A percentile compares a stretch with the other conserved stretches of the same genome.
Evolutionary conservation across 2,888 invertebrate genomes (phyloP).

Genomic region (Torymus auratus): DNA sequence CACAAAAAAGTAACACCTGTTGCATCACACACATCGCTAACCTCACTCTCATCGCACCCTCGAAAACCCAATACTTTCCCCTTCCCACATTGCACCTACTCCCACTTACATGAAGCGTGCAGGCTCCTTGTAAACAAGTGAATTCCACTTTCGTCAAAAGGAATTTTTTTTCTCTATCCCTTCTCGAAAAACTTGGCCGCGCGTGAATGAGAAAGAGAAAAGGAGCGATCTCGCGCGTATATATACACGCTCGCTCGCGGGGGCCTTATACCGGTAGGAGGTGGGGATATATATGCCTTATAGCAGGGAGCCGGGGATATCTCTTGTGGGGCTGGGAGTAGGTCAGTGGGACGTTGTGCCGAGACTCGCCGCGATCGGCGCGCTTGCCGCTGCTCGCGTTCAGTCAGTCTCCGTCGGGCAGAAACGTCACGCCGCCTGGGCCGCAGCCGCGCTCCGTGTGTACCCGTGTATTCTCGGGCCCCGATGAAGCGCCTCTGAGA

Average conservation of each 20-base stretch:
- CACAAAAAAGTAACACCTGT: no score
- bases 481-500: constrained; percentile 67
- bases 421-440: constrained; percentile 71
- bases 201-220: constrained; percentile 47
- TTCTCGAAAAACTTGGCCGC: constrained; percentile 54
- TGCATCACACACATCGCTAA: no score
- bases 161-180: constrained; percentile 52
- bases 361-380: constrained; percentile 62
- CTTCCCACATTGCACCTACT: no score
- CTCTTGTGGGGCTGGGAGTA: constrained; percentile 67
- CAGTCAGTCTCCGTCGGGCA: constrained; percentile 76
- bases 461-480: constrained; percentile 55
- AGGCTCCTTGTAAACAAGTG: constrained; percentile 38
- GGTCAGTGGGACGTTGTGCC: constrained; percentile 75
- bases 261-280: background rate
- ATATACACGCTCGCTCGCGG: background rate
- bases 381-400: constrained; percentile 63
- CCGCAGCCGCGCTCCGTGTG: constrained; percentile 47
- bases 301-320: constrained; percentile 45
- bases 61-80: no score
- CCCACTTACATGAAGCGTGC: background rate
- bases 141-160: constrained; percentile 48
- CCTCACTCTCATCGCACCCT: no score
- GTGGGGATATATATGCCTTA: constrained; percentile 43
- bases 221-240: background rate